Percentiles rank a stretch among this genome's conserved stretches.
phyloP scores from a whole-genome alignment of 2,797 vertebrate species.

The Artibeus jamaicensis region DNA sequence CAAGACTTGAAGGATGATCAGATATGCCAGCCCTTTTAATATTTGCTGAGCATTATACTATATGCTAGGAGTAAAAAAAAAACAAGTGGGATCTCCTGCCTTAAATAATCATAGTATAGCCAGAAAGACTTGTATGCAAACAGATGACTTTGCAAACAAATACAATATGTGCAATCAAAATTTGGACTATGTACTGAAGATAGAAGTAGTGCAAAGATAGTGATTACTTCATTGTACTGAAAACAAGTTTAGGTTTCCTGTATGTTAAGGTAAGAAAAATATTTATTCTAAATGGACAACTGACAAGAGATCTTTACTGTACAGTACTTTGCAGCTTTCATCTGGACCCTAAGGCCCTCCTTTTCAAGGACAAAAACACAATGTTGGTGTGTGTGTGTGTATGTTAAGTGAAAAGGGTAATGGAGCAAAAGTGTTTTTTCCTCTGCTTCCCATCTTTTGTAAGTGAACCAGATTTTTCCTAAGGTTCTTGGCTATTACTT shows the following conservation, averaged over 20 bases:
- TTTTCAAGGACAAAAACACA: background rate
- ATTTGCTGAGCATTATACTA: background rate
- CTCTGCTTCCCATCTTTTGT: background rate
- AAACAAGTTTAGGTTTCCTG: background rate
- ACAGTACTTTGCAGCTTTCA: background rate
- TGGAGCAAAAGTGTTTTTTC: background rate
- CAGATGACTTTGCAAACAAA: background rate
- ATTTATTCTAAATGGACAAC: background rate
- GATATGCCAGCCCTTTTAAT: background rate
- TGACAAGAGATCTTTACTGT: background rate
- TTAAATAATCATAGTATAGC: background rate
- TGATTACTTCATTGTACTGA: background rate
- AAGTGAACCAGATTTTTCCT: background rate
- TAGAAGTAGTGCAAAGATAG: background rate
- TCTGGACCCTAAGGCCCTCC: background rate
- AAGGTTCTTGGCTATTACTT: background rate
- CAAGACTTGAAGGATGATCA: background rate
- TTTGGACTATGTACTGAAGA: background rate
- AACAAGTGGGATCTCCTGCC: background rate
- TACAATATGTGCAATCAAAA: background rate
- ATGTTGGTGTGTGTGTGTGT: too few relatives aligned
- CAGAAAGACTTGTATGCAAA: background rate
- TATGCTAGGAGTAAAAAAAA: background rate
- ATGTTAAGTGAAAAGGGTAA: background rate
- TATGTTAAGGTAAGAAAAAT: background rate